Conservation (phyloP, 2,113 vertebrate species). For the Desmodus rotundus region DNA sequence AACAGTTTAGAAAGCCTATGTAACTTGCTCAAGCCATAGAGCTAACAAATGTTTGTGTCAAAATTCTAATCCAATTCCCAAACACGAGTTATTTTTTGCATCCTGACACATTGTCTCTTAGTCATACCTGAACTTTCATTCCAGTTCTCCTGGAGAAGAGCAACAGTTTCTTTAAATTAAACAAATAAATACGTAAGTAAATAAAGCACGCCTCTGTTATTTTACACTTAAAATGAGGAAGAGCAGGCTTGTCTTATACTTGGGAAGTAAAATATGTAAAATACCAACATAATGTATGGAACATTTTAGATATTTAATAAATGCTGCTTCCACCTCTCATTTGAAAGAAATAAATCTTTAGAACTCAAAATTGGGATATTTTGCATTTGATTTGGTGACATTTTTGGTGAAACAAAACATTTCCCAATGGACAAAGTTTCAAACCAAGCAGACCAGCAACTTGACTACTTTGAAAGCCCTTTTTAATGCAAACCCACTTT, state of each 20-base stretch:
- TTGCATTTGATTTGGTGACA: background rate
- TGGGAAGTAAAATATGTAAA: background rate
- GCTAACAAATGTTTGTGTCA: background rate
- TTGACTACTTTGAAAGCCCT: slow-evolving; percentile 26
- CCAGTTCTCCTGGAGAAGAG: background rate
- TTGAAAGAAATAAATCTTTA: background rate
- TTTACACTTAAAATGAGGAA: background rate
- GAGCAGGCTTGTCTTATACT: background rate
- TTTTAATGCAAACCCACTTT: slow-evolving; percentile 14
- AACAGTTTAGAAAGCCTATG: background rate
- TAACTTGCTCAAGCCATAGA: background rate
- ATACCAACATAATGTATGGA: background rate
- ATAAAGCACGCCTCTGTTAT: background rate
- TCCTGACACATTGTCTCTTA: background rate
- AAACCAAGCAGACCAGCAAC: background rate
- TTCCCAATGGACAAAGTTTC: slow-evolving; percentile 5
- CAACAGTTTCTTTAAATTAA: background rate
- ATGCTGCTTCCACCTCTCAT: background rate
- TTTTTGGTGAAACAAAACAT: background rate
- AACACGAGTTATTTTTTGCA: background rate
- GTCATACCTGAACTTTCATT: background rate
- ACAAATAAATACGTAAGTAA: background rate
- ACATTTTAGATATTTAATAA: background rate
- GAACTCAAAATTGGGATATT: background rate
- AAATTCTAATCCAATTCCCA: background rate